phyloP scores from a whole-genome alignment of 2,113 vertebrate species.

The Zosterops japonicus region DNA sequence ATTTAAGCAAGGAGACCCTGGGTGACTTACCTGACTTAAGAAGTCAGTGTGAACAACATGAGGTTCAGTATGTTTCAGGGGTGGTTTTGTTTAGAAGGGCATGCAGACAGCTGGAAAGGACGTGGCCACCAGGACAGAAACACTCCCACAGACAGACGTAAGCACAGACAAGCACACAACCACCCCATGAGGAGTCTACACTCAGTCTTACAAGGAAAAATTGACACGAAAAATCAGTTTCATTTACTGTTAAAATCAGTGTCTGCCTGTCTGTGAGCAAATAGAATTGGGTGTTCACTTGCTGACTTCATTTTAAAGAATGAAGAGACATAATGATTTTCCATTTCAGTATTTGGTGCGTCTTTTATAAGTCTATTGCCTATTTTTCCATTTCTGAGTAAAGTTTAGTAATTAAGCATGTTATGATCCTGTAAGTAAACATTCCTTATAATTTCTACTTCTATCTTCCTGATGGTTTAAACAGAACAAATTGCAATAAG shows the following conservation, averaged over 20 bases:
- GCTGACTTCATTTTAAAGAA: background rate
- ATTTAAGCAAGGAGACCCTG: background rate
- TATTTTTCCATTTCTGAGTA: background rate
- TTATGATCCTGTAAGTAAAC: background rate
- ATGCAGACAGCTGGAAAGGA: background rate
- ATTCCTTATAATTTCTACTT: background rate
- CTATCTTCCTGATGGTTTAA: background rate
- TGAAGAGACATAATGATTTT: background rate
- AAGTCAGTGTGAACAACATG: background rate
- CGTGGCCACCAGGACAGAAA: background rate
- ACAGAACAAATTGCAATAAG: background rate
- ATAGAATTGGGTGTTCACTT: background rate
- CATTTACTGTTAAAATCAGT: background rate
- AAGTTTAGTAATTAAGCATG: background rate
- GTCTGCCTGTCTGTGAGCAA: background rate
- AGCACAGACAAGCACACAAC: background rate
- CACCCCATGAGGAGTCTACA: background rate
- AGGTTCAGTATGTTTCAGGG: background rate
- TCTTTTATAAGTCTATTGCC: background rate
- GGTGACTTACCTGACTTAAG: constrained; percentile 1
- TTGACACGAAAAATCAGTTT: background rate
- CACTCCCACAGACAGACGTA: background rate
- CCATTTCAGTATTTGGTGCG: background rate
- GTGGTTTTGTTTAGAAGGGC: background rate
- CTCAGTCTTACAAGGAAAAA: background rate